Evolutionary conservation across 1,140 invertebrate species (phyloP), one percentile per base, ranked within the genome.

Genomic region (Yoshiicerus persimilis): DNA sequence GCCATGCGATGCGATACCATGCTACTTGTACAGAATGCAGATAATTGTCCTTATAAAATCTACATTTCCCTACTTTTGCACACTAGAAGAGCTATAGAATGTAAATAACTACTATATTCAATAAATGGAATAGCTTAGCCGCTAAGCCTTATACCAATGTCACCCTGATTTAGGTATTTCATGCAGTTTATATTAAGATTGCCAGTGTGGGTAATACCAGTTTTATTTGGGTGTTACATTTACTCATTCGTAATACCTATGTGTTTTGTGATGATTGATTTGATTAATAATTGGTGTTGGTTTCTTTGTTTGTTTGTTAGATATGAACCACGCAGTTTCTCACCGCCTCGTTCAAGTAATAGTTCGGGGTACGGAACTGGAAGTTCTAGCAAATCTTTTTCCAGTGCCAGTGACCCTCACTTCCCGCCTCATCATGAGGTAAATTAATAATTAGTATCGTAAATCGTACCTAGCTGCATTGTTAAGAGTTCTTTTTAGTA

Each of bases 331-430:
- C 23, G 96, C 85, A 96, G 95, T 88, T 95, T 96, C 91, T 96
- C 96, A 89, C 96, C 96, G 80, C 96, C 96, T n/a, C 93, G 96
- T 89, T 96, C 96, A 62, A 95, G 95, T 91, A 96, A 96, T 92
- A 96, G 96, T 92, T 96, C 96, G 56, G 96, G 96, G 10, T 97
- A 97, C 92, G 96, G 96, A 70, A 97, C 96, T 23, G 96, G 96
- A 91, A 96, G 95, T 88, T 96, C 95, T 91, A 95, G 94, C 84
- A 95, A 95, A 90, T 95, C 95, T 88, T 95, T 94, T 92, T 94
- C 92, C 91, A 89, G 89, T 87, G 92, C 84, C 89, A 92, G 41
- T 32, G 94, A 94, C 92, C 92, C 93, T 32, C 92, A 94, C 39
- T 87, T 84, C 34, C 39, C 80, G 75, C 39, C 87, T 25, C 89